Evolutionary conservation across 2,113 vertebrate genomes (phyloP), one percentile per base, ranked within the genome.

Genomic region (Ardeotis arabs): DNA sequence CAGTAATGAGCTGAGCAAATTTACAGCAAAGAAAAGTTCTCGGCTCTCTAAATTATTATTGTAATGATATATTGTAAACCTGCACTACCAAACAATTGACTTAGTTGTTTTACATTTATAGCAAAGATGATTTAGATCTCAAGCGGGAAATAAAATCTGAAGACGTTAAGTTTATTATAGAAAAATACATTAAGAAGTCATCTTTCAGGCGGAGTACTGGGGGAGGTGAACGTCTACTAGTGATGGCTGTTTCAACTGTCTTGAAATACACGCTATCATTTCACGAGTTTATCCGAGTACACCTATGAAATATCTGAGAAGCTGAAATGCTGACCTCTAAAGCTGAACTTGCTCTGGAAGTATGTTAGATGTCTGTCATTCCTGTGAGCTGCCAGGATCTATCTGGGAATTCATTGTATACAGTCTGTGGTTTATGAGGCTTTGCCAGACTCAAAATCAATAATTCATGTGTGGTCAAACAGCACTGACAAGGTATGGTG

Each of bases 121-220:
- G 80, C 91, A 89, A 79, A 90, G 95, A 97, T 96, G 96, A 97
- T 97, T 97, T 97, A 97, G 68, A 83, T 31, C 86, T 95, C 95
- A 56, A 90, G 85, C 77, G 91, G 95, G 94, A 96, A 95, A 95
- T 94, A 94, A 95, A 97, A 92, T 58, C 89, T 21, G 35, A 78
- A 90, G 81, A 93, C 0, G 13, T 87, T 91, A 93, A 89, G 84
- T 96, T 95, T 91, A 93, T 96, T 80, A 90, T 49, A 89, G 85
- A 82, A 93, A 96, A 95, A 77, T 81, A 88, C 82, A 95, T 95
- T 92, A 95, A 95, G 96, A 88, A 90, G n/a, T 52, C 55, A 45
- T 93, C 44, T 84, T 92, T 86, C 82, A 93, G 84, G 82, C 17
- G 7, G 41, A 60, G 64, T 8, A 8, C 31, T 33, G 49, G 52